Evolutionary conservation across 2,113 vertebrate genomes (phyloP).

Genomic region (Petrocephalus microphthalmus): DNA sequence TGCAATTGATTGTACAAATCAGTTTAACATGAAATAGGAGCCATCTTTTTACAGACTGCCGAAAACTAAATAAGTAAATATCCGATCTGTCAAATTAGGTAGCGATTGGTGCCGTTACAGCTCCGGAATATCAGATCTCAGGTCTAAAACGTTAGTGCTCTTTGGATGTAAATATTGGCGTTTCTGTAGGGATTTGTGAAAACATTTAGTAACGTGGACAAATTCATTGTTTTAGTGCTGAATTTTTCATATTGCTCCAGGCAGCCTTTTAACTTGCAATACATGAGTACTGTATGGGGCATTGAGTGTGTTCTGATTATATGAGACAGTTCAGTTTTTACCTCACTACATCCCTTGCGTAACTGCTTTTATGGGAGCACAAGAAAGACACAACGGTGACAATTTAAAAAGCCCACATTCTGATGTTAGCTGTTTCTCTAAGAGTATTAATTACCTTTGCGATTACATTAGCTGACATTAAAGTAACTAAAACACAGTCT

Average conservation of each 20-base stretch:
- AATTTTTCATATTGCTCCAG: background rate
- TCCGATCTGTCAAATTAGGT: too few species aligned
- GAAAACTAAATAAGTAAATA: too few species aligned
- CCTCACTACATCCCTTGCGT: background rate
- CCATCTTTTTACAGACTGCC: too few species aligned
- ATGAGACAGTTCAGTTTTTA: background rate
- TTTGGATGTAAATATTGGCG: background rate
- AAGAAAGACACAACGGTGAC: background rate
- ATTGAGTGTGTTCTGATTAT: background rate
- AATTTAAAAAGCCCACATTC: background rate
- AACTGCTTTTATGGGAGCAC: background rate
- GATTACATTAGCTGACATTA: background rate
- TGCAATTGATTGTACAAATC: too few species aligned
- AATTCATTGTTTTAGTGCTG: background rate
- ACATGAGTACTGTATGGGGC: background rate
- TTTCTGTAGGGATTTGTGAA: background rate
- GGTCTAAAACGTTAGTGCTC: background rate
- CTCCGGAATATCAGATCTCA: background rate
- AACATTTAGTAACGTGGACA: background rate
- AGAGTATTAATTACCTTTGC: background rate
- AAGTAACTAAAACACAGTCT: background rate
- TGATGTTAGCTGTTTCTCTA: background rate
- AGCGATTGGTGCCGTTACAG: too few species aligned
- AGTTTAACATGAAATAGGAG: too few species aligned
- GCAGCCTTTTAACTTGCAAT: background rate